Conservation (phyloP, 2,797 vertebrate species). For the Sebastes oblongus region DNA sequence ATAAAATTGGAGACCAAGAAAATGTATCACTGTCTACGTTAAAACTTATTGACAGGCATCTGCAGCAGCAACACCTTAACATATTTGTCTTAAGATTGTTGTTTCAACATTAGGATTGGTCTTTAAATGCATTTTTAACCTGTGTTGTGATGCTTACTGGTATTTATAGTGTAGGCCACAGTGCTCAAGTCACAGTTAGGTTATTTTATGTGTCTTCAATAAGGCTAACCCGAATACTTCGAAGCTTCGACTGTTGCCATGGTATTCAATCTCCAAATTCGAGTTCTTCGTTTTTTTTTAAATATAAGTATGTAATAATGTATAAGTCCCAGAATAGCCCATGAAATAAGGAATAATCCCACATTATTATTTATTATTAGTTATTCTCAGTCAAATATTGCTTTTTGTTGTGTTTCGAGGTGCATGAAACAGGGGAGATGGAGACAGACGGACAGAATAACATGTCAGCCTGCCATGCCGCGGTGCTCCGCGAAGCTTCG, state of each 20-base stretch:
- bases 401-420: no score
- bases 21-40: background rate
- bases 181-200: background rate
- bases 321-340: no score
- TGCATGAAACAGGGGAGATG: no score
- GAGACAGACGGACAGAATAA: no score
- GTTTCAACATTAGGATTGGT: background rate
- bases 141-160: background rate
- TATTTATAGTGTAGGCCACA: background rate
- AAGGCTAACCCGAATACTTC: no score
- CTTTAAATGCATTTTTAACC: background rate
- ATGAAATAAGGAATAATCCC: no score
- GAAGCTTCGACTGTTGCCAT: no score
- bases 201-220: background rate
- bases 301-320: no score
- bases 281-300: no score
- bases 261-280: no score
- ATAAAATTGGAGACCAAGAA: background rate
- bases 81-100: background rate
- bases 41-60: background rate
- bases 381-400: fast-evolving
- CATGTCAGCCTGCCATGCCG: fast-evolving
- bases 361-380: no score
- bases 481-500: fast-evolving
- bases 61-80: background rate